Percentiles rank a stretch among this genome's conserved stretches.
Conservation (phyloP, 2,797 vertebrate species). For the Xiphorhynchus erythropygius region DNA sequence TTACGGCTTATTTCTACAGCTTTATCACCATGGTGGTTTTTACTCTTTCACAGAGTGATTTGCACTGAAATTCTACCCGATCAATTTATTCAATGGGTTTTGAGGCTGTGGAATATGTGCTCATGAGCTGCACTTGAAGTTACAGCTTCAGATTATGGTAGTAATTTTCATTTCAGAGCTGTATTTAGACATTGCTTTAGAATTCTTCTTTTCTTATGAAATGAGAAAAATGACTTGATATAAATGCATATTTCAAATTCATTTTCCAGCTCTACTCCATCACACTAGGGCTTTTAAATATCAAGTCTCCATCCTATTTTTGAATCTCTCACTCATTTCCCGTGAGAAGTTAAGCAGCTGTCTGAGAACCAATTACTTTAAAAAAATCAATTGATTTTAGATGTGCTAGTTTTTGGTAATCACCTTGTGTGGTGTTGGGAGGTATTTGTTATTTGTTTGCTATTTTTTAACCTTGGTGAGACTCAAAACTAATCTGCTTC, state of each 20-base stretch:
- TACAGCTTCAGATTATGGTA: background rate
- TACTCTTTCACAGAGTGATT: background rate
- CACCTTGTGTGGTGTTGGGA: background rate
- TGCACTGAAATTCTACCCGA: background rate
- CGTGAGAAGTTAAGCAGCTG: background rate
- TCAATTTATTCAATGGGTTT: background rate
- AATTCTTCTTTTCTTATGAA: background rate
- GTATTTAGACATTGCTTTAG: background rate
- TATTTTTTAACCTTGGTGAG: background rate
- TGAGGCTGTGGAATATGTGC: background rate
- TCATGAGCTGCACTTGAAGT: background rate
- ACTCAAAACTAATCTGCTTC: background rate
- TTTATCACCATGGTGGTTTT: background rate
- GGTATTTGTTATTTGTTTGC: background rate
- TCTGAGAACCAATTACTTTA: background rate
- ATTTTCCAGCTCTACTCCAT: background rate
- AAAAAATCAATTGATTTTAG: background rate
- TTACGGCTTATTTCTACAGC: background rate
- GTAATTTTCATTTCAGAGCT: background rate
- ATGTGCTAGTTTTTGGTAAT: background rate
- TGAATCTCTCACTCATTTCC: background rate
- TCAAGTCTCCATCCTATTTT: background rate
- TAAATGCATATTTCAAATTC: background rate
- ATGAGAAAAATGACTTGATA: background rate
- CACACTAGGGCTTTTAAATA: background rate